These are phyloP conservation scores for Nezara viridula DNA, from an alignment of 2,888 invertebrate genomes.

Conservation along the genomic window DNA sequence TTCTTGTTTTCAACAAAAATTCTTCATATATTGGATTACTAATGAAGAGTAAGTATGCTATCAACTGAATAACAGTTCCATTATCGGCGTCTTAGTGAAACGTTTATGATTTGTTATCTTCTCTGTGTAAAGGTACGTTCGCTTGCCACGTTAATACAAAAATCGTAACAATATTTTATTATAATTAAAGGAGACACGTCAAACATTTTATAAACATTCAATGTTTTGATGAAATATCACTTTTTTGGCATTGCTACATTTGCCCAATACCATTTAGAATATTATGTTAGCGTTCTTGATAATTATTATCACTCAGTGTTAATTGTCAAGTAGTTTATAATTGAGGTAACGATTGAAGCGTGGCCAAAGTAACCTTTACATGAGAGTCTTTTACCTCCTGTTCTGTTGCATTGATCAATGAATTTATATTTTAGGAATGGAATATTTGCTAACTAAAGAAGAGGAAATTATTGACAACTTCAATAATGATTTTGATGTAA, in stretches of 20 bases:
- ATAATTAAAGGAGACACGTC: background rate
- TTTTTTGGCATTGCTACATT: background rate
- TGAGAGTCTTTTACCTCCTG: background rate
- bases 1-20: background rate
- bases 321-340: constrained; percentile 26
- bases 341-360: constrained; percentile 30
- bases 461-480: constrained; percentile 66
- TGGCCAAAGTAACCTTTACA: constrained; percentile 43
- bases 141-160: background rate
- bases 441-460: constrained; percentile 64
- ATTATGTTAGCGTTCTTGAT: background rate
- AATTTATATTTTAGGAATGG: constrained; percentile 65
- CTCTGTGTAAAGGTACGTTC: background rate
- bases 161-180: background rate
- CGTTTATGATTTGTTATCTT: background rate
- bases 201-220: background rate
- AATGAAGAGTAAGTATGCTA: background rate
- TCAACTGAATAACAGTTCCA: background rate
- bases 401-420: constrained; percentile 44
- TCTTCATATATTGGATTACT: background rate
- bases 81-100: background rate
- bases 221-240: background rate
- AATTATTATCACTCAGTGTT: background rate
- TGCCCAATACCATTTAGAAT: background rate
- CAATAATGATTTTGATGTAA: constrained; percentile 66